Conservation (phyloP, 2,888 invertebrate species). For the Atrina japonica region DNA sequence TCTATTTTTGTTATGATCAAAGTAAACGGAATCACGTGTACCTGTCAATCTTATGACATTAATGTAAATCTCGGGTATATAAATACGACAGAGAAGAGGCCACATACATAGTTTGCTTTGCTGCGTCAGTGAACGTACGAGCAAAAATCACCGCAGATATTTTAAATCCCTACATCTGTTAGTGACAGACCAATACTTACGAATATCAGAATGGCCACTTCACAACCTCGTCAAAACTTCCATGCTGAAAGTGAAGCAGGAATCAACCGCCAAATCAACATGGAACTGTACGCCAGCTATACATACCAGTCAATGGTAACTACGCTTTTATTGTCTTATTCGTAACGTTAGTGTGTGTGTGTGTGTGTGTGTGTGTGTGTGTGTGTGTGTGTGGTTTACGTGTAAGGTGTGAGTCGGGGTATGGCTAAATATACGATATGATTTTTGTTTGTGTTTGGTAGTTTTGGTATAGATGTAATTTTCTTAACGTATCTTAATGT, state of each 20-base stretch:
- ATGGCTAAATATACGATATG: neutral
- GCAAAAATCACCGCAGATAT: conserved; percentile 50
- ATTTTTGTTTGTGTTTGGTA: too few relatives aligned
- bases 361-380: too few relatives aligned
- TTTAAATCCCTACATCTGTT: neutral
- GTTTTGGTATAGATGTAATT: too few relatives aligned
- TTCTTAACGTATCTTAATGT: too few relatives aligned
- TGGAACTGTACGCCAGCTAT: conserved; percentile 80
- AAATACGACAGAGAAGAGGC: too few relatives aligned
- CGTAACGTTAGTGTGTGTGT: neutral
- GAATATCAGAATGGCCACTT: conserved; percentile 70
- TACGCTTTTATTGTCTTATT: conserved; percentile 9
- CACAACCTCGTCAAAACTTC: conserved; percentile 81
- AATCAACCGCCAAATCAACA: conserved; percentile 80
- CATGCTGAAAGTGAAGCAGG: conserved; percentile 78
- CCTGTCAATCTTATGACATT: too few relatives aligned
- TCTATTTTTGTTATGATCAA: too few relatives aligned
- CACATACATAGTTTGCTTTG: conserved; percentile 70
- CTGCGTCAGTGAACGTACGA: conserved; percentile 80
- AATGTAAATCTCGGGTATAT: too few relatives aligned
- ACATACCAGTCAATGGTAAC: conserved; percentile 80
- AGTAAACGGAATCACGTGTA: too few relatives aligned
- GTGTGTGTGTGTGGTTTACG: too few relatives aligned
- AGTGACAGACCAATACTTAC: neutral
- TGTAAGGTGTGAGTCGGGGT: too few relatives aligned